A percentile compares a stretch with the other conserved stretches of the same genome.
phyloP scores from a whole-genome alignment of 53 echinoderm and acorn worm genomes.

The Paelopatides confundens region DNA sequence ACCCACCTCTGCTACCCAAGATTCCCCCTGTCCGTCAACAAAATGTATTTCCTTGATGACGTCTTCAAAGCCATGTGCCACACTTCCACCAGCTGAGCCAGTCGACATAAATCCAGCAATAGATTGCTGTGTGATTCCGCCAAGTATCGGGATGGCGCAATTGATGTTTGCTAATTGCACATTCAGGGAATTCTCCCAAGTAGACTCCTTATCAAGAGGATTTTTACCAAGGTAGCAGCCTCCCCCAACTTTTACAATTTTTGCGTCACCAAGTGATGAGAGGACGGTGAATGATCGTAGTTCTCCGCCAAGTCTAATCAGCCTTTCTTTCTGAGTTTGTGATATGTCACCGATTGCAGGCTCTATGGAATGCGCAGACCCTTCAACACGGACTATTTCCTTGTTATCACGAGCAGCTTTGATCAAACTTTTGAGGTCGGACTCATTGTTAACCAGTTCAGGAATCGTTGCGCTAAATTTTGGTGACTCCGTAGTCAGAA shows the following conservation, averaged over 20 bases:
- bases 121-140: constrained; percentile 43
- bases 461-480: not conserved
- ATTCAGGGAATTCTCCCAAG: constrained; percentile 29
- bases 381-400: not conserved
- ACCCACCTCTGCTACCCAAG: not conserved
- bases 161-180: constrained; percentile 5
- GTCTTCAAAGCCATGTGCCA: constrained; percentile 34
- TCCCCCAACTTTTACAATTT: constrained; percentile 12
- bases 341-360: not conserved
- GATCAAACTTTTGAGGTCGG: not conserved
- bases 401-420: constrained; percentile 18
- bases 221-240: constrained; percentile 45
- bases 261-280: not conserved
- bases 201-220: constrained; percentile 18
- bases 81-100: constrained; percentile 43
- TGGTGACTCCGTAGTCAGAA: not conserved
- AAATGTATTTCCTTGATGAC: constrained; percentile 31
- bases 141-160: constrained; percentile 41
- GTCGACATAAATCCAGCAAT: constrained; percentile 17
- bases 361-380: constrained; percentile 2
- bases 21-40: constrained; percentile 21
- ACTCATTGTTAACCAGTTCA: not conserved
- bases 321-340: not conserved
- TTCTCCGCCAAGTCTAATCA: not conserved
- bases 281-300: not conserved